Base-by-base conservation (phyloP, 2,888 invertebrate genomes). In the Tetanocera ferruginea region DNA sequence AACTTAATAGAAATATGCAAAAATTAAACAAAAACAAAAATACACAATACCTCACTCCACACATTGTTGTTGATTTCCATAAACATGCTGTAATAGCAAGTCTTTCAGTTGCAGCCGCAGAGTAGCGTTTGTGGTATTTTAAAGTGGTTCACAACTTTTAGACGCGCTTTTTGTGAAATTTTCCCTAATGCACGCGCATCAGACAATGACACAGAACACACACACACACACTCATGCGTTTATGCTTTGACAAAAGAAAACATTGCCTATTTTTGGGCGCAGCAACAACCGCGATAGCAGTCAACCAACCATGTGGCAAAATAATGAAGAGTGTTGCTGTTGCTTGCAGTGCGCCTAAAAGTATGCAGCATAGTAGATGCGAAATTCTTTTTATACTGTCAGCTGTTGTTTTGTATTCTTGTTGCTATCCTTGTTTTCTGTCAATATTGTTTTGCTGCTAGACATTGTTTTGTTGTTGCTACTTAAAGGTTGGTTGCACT, bases 251-350 rank as follows among this genome's bases (percentile, higher is more conserved):
- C 6, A 55, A 14, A 64, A 14, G 28, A 60, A 60, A 28, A 28
- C 60, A 60, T 60, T 60, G 60, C 60, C 28, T 60, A 60, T 28
- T 60, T 60, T 60, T 60, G 31, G 52, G 25, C 37, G 25, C 62
- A 31, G 6, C 37, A 64, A 62, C 49, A 51, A 31, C 55, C 17
- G 49, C 62, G 62, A 17, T 9, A 49, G 49, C 60, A 49, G 51
- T 69, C 51, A 69, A 69, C 37, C 37, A 51, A 49, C 51, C 49
- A 49, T 43, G n/a, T 51, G 51, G 34, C 64, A 64, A 64, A n/a
- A 51, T 69, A 69, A 69, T 69, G 51, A 69, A 69, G 69, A 51
- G 69, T 69, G 64, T 34, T 55, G 64, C 64, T 55, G 9, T 23
- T 34, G 34, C 64, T 64, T 31, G 64, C 64, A 11, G 34, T 34